Conservation (phyloP, 2,888 invertebrate species). For the Drosophila monieri region DNA sequence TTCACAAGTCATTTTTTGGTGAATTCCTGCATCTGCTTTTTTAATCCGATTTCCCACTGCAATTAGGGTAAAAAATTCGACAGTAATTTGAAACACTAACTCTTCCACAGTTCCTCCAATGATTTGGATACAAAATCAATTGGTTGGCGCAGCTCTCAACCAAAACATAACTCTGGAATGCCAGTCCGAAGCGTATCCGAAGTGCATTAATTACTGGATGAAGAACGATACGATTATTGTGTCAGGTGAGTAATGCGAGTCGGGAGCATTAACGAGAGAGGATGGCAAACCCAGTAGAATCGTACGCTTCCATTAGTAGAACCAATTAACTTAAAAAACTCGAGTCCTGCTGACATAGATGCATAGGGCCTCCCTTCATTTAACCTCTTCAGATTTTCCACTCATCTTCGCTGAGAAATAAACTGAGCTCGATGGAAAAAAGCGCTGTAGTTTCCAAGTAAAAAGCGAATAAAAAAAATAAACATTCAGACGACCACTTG, state of each 20-base stretch:
- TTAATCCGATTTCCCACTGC: conserved; percentile 6
- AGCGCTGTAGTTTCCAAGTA: conserved; percentile 17
- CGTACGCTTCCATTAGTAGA: background rate
- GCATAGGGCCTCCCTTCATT: conserved; percentile 44
- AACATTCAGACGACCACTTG: conserved; percentile 48
- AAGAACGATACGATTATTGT: conserved; percentile 87
- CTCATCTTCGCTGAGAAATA: conserved; percentile 65
- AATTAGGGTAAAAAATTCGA: too few relatives aligned
- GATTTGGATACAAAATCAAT: conserved; percentile 90
- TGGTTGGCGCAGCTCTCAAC: conserved; percentile 88
- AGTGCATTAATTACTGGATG: conserved; percentile 90
- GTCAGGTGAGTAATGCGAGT: conserved; percentile 84
- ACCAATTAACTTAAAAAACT: conserved; percentile 50
- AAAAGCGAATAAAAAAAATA: conserved; percentile 45
- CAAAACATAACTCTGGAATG: conserved; percentile 89
- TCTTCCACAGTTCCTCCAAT: conserved; percentile 87
- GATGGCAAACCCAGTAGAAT: background rate
- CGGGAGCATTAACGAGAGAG: background rate
- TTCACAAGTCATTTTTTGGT: background rate
- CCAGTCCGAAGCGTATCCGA: conserved; percentile 89
- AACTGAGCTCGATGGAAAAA: conserved; percentile 55
- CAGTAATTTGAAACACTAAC: background rate
- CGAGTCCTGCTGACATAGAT: conserved; percentile 41
- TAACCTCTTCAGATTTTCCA: conserved; percentile 50
- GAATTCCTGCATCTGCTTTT: conserved; percentile 10